Percentiles rank a stretch among this genome's conserved stretches.
These are phyloP conservation scores for Spodoptera picta DNA, from an alignment of 2,888 invertebrate genomes.

Conservation along the genomic window DNA sequence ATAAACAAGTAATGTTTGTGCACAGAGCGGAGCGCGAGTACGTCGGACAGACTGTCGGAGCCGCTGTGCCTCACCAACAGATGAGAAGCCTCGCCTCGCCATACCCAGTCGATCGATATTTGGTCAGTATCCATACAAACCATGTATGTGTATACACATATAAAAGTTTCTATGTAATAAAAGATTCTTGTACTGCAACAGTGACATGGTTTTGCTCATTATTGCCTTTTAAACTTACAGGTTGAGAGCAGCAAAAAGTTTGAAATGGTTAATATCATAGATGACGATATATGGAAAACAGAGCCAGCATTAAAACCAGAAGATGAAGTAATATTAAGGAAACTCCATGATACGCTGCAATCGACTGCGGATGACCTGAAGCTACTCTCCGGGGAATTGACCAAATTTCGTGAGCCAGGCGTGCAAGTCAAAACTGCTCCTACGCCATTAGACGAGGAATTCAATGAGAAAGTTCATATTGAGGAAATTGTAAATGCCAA, in stretches of 20 bases:
- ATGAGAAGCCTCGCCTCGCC: conserved; percentile 72
- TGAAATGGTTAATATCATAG: conserved; percentile 83
- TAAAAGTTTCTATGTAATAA: too few species aligned
- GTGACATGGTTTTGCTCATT: background rate
- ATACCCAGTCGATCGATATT: conserved; percentile 87
- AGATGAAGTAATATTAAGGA: conserved; percentile 81
- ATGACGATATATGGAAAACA: conserved; percentile 81
- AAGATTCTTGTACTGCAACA: too few species aligned
- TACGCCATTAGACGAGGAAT: conserved; percentile 82
- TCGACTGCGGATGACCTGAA: conserved; percentile 84
- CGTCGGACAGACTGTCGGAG: conserved; percentile 82
- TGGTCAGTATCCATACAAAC: conserved; percentile 69
- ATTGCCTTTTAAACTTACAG: conserved; percentile 60
- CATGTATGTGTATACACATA: background rate
- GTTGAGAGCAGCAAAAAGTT: conserved; percentile 83
- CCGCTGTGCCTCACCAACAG: conserved; percentile 87
- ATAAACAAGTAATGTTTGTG: conserved; percentile 42
- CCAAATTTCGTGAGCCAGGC: conserved; percentile 75
- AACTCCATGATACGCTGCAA: conserved; percentile 84
- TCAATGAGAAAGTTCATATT: conserved; percentile 84
- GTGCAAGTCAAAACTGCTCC: conserved; percentile 74
- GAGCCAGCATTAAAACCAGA: conserved; percentile 82
- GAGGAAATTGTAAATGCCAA: conserved; percentile 86
- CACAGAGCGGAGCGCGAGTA: conserved; percentile 74
- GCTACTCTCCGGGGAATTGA: conserved; percentile 80